A percentile compares a stretch with the other conserved stretches of the same genome.
These are phyloP conservation scores for Amblyteles armatorius DNA, from an alignment of 2,888 invertebrate genomes.

Conservation along the genomic window DNA sequence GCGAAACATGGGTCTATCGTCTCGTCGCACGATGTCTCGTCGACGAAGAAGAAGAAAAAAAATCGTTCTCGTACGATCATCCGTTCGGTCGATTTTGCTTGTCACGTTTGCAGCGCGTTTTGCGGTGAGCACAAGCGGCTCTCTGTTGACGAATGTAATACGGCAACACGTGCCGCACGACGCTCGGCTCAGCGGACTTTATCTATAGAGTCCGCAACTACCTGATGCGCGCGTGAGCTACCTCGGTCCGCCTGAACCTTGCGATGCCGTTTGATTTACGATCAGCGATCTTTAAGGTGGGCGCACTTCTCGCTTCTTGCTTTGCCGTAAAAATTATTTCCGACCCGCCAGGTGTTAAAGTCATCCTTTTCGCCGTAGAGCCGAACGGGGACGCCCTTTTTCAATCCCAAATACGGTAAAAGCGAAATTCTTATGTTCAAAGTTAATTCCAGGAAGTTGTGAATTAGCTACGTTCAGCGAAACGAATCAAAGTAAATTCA, in stretches of 20 bases:
- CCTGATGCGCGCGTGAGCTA: constrained; percentile 23
- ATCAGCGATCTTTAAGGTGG: neutral
- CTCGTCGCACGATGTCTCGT: neutral
- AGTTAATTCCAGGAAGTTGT: too few species aligned
- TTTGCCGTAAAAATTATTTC: too few species aligned
- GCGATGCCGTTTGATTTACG: constrained; percentile 16
- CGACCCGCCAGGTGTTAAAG: too few species aligned
- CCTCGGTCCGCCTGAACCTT: neutral
- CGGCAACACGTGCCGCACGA: constrained; percentile 11
- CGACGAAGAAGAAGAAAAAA: constrained; percentile 5
- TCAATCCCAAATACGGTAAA: too few species aligned
- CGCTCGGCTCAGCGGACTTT: neutral
- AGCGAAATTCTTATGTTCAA: too few species aligned
- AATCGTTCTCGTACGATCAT: neutral
- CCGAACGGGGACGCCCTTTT: too few species aligned
- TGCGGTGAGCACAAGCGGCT: neutral
- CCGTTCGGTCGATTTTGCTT: constrained; percentile 17
- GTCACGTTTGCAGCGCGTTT: constrained; percentile 20
- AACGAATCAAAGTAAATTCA: too few species aligned
- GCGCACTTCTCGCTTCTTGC: too few species aligned
- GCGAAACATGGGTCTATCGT: neutral
- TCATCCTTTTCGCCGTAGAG: too few species aligned
- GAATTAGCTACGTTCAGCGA: too few species aligned
- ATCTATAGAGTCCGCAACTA: constrained; percentile 19
- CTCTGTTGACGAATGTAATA: neutral